phyloP scores from a whole-genome alignment of 2,888 invertebrate genomes.

The Junonia oenone region DNA sequence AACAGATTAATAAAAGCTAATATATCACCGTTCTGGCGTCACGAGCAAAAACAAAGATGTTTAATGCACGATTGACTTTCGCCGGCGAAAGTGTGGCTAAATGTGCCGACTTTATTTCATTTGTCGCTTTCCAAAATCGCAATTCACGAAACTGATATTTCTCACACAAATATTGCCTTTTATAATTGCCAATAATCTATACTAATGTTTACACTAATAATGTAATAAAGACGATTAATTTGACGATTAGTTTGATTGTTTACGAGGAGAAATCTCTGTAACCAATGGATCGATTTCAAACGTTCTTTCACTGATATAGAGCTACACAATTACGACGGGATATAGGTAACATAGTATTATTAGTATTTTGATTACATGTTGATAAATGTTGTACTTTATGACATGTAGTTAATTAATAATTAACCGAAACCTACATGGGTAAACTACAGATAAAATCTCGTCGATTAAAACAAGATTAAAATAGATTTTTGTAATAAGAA shows the following conservation, averaged over 20 bases:
- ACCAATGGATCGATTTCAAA: too few relatives aligned
- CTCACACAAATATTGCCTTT: background rate
- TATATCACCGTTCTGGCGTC: conserved; percentile 18
- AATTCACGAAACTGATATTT: conserved; percentile 38
- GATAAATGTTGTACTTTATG: too few relatives aligned
- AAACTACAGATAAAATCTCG: background rate
- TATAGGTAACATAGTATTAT: too few relatives aligned
- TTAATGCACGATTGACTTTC: conserved; percentile 73
- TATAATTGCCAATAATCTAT: background rate
- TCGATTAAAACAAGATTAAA: background rate
- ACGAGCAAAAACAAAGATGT: conserved; percentile 52
- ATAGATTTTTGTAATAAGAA: background rate
- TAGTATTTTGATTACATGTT: too few relatives aligned
- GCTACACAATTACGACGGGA: too few relatives aligned
- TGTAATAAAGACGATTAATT: too few relatives aligned
- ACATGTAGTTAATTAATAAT: too few relatives aligned
- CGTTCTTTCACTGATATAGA: too few relatives aligned
- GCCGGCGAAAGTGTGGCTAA: conserved; percentile 73
- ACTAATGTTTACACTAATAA: background rate
- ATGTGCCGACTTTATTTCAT: conserved; percentile 53
- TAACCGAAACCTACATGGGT: too few relatives aligned
- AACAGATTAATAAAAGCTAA: conserved; percentile 10
- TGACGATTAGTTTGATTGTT: too few relatives aligned
- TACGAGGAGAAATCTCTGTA: background rate
- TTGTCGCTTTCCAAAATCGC: conserved; percentile 63